Evolutionary conservation across 2,797 vertebrate species (phyloP).

Genomic region (Graptemys geographica): DNA sequence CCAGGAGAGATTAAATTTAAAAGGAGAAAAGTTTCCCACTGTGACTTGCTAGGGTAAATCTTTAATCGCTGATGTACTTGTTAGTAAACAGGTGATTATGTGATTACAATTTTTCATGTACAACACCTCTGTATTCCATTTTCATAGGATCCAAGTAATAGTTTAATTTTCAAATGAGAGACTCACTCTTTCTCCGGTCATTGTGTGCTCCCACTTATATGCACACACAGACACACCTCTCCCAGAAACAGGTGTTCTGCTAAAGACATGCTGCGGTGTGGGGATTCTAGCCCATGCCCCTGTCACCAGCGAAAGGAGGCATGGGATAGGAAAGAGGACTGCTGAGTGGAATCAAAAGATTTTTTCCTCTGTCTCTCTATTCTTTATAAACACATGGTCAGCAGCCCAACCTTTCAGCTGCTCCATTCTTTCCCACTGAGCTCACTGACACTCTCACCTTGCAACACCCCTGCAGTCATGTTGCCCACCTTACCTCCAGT

Average conservation of each 20-base stretch:
- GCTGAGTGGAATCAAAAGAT: fast-evolving
- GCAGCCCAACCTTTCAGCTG: not conserved
- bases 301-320: not conserved
- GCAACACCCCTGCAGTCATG: not conserved
- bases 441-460: not conserved
- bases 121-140: slow-evolving; percentile 62
- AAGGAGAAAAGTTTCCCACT: slow-evolving; percentile 67
- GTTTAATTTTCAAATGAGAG: slow-evolving; percentile 64
- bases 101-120: slow-evolving; percentile 29
- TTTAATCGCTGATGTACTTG: slow-evolving; percentile 46
- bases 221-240: not conserved
- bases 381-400: fast-evolving
- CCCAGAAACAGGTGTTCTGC: slow-evolving; percentile 34
- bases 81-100: slow-evolving; percentile 48
- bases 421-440: fast-evolving
- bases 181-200: slow-evolving; percentile 29
- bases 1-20: slow-evolving; percentile 62
- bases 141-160: slow-evolving; percentile 66
- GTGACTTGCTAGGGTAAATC: slow-evolving; percentile 45
- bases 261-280: not conserved
- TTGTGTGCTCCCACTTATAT: slow-evolving; percentile 21
- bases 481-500: not conserved
- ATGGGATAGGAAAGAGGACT: not conserved
- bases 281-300: not conserved
- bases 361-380: not conserved